Evolutionary conservation across 2,797 vertebrate genomes (phyloP).

Genomic region (Poecilia velifera): DNA sequence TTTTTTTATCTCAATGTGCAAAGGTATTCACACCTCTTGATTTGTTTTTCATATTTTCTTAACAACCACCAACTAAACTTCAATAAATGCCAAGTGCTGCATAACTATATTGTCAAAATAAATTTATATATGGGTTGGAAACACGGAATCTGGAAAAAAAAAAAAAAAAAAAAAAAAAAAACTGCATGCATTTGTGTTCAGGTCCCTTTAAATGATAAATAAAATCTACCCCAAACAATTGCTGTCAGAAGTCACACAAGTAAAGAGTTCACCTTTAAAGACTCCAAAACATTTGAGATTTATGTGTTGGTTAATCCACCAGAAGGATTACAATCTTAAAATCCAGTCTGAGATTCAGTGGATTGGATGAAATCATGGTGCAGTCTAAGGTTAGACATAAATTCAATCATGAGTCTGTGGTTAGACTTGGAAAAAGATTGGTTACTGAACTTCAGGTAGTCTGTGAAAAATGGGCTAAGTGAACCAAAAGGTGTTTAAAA

Average conservation of each 20-base stretch:
- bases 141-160: neutral
- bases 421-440: neutral
- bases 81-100: neutral
- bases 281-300: neutral
- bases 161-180: neutral
- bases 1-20: constrained; percentile 44
- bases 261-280: neutral
- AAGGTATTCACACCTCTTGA: neutral
- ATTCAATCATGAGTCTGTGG: neutral
- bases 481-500: neutral
- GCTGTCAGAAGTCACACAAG: neutral
- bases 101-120: neutral
- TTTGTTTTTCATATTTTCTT: too few relatives aligned
- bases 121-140: neutral
- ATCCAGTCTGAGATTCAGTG: neutral
- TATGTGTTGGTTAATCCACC: neutral
- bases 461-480: neutral
- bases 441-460: neutral
- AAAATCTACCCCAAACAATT: neutral
- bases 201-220: neutral
- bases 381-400: neutral
- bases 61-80: neutral
- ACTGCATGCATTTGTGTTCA: neutral
- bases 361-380: neutral
- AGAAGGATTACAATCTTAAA: neutral